Conservation (phyloP, 2,888 invertebrate genomes). For the Anticlea derivata region DNA sequence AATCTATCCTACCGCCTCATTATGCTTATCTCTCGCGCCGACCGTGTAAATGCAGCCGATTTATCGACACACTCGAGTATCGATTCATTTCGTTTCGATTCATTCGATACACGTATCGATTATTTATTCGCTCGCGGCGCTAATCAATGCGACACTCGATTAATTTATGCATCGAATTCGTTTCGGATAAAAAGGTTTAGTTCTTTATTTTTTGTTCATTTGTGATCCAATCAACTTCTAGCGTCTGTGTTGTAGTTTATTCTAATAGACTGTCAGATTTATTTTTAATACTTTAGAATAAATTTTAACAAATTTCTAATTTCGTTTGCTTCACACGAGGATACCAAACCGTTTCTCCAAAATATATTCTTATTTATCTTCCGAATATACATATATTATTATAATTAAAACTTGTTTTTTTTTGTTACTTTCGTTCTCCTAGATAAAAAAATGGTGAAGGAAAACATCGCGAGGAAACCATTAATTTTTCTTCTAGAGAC, state of each 20-base stretch:
- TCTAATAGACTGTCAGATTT: constrained; percentile 9
- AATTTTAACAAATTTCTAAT: background rate
- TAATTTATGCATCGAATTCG: constrained; percentile 64
- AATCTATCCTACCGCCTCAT: constrained; percentile 16
- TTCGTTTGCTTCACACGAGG: background rate
- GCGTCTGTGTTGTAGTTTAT: constrained; percentile 6
- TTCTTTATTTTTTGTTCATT: constrained; percentile 37
- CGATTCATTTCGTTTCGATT: constrained; percentile 58
- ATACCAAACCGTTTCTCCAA: too few relatives aligned
- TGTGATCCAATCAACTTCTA: constrained; percentile 20
- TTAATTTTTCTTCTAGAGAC: too few relatives aligned
- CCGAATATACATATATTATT: too few relatives aligned
- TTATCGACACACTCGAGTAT: constrained; percentile 24
- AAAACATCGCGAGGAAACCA: too few relatives aligned
- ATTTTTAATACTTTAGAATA: constrained; percentile 1
- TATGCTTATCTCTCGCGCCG: constrained; percentile 19
- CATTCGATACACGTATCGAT: constrained; percentile 58
- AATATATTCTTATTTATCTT: too few relatives aligned
- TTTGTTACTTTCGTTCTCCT: too few relatives aligned
- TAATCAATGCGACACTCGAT: constrained; percentile 69
- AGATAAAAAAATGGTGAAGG: too few relatives aligned
- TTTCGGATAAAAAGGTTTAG: constrained; percentile 46
- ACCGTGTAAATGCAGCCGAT: constrained; percentile 26
- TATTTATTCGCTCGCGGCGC: constrained; percentile 71
- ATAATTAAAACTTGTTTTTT: too few relatives aligned